Conservation (phyloP, 2,113 vertebrate genomes). For the Falcunculus frontatus region DNA sequence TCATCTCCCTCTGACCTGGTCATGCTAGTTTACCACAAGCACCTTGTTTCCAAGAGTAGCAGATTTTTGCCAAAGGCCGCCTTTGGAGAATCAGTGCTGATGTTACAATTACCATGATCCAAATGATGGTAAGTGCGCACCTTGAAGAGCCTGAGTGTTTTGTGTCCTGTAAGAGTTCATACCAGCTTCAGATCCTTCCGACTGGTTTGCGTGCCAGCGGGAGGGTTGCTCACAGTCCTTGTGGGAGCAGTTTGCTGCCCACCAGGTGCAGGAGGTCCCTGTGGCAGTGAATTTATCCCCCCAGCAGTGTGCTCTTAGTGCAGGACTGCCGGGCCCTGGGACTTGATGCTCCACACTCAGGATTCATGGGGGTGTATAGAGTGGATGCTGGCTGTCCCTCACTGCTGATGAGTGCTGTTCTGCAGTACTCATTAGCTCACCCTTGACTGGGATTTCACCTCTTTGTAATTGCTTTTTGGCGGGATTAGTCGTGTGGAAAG, state of each 20-base stretch:
- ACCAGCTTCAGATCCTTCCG: neutral
- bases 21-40: neutral
- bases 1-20: neutral
- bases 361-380: neutral
- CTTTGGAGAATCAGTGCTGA: neutral
- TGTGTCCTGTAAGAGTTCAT: neutral
- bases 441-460: neutral
- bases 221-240: neutral
- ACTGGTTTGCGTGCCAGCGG: neutral
- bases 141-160: neutral
- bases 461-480: neutral
- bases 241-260: neutral
- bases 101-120: neutral
- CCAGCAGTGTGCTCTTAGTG: accelerated
- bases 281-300: neutral
- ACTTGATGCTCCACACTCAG: neutral
- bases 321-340: neutral
- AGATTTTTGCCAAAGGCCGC: neutral
- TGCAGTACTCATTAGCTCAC: neutral
- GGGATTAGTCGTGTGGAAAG: neutral
- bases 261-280: neutral
- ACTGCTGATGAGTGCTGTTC: neutral
- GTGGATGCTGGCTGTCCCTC: neutral
- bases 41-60: neutral
- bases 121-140: accelerated